phyloP scores from a whole-genome alignment of 2,888 invertebrate species.

The Mythimna ferrago region DNA sequence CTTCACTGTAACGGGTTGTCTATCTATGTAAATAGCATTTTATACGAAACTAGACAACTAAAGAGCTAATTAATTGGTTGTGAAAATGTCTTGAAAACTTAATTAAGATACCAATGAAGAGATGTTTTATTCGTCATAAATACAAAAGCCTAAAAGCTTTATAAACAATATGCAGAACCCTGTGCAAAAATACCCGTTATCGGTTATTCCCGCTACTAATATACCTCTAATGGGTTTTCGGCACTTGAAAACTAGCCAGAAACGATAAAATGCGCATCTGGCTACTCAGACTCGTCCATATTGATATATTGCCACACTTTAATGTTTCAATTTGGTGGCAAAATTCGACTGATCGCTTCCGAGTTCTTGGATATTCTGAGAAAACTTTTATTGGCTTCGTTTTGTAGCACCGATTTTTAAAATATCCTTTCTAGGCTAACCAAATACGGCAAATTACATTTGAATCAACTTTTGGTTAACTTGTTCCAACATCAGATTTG shows the following conservation, averaged over 20 bases:
- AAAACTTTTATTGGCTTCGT: conserved; percentile 46
- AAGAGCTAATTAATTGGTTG: neutral
- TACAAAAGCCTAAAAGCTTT: conserved; percentile 21
- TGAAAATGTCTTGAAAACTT: neutral
- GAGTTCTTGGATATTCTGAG: conserved; percentile 62
- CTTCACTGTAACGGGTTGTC: conserved; percentile 4
- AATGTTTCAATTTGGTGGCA: conserved; percentile 82
- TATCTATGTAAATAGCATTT: neutral
- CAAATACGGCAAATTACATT: conserved; percentile 18
- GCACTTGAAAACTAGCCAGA: conserved; percentile 90
- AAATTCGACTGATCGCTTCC: conserved; percentile 77
- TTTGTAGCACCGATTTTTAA: conserved; percentile 19
- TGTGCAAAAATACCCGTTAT: conserved; percentile 79
- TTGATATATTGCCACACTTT: conserved; percentile 85
- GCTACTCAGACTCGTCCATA: conserved; percentile 79
- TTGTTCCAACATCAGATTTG: conserved; percentile 16
- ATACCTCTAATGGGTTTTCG: conserved; percentile 86
- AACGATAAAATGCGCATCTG: conserved; percentile 88
- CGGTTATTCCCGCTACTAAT: conserved; percentile 83
- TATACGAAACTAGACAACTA: neutral
- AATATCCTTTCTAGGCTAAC: conserved; percentile 20
- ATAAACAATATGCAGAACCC: conserved; percentile 48
- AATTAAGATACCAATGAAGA: neutral
- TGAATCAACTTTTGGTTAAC: conserved; percentile 24
- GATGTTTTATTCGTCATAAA: neutral